These are phyloP conservation scores for Ceyx margarethae DNA, from an alignment of 2,113 vertebrate species.

Conservation along the genomic window DNA sequence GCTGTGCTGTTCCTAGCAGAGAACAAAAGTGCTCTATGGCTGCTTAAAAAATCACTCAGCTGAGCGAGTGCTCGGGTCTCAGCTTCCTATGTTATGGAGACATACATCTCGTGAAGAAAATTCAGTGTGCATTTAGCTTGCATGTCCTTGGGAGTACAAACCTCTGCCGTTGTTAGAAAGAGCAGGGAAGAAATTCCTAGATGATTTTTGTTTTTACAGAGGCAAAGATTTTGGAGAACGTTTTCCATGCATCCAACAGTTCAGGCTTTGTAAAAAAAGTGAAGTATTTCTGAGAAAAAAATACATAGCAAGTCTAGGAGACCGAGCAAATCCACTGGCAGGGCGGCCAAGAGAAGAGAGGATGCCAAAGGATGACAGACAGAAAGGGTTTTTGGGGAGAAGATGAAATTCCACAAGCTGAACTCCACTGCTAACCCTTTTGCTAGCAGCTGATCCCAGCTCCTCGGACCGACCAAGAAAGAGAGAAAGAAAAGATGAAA, in stretches of 20 bases:
- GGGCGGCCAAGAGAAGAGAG: neutral
- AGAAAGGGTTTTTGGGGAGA: neutral
- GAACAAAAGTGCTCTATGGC: neutral
- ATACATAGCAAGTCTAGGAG: neutral
- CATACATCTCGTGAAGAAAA: neutral
- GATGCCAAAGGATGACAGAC: neutral
- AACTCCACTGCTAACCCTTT: neutral
- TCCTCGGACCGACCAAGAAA: slow-evolving; percentile 12
- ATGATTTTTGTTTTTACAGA: neutral
- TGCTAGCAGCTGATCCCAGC: slow-evolving; percentile 33
- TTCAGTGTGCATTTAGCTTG: neutral
- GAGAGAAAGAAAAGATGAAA: slow-evolving; percentile 68
- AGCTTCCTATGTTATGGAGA: neutral
- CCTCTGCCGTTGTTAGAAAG: slow-evolving; percentile 38
- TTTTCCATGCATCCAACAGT: neutral
- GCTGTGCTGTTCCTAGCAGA: neutral
- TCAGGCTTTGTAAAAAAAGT: neutral
- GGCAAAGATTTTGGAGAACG: neutral
- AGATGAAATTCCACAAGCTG: neutral
- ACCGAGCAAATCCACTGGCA: neutral
- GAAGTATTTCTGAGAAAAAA: neutral
- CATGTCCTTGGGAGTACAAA: slow-evolving; percentile 16
- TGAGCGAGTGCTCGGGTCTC: neutral
- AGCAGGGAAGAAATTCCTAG: slow-evolving; percentile 10
- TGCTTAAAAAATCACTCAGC: neutral